Evolutionary conservation across 2,113 vertebrate genomes (phyloP).

Genomic region (Oncorhynchus tshawytscha): DNA sequence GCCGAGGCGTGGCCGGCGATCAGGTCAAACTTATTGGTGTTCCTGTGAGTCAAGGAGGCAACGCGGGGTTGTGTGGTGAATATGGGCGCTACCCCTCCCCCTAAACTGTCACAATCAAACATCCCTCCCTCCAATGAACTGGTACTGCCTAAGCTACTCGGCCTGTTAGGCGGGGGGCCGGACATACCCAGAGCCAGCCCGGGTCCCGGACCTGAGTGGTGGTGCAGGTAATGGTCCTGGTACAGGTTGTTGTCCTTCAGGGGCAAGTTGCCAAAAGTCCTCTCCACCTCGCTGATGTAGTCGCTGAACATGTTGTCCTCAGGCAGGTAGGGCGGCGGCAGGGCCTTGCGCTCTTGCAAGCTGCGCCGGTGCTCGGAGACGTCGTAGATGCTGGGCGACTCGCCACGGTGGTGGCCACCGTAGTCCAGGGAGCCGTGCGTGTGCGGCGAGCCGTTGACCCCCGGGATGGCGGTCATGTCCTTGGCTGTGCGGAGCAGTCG

Average conservation of each 20-base stretch:
- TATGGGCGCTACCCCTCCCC: constrained; percentile 81
- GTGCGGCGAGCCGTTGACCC: constrained; percentile 95
- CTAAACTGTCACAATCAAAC: constrained; percentile 94
- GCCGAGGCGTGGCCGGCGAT: constrained; percentile 82
- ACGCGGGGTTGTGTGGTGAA: constrained; percentile 89
- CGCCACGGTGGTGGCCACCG: constrained; percentile 88
- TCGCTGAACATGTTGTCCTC: constrained; percentile 98
- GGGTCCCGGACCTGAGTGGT: constrained; percentile 78
- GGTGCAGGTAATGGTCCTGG: constrained; percentile 97
- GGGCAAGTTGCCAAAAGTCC: constrained; percentile 97
- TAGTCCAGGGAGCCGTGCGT: constrained; percentile 86
- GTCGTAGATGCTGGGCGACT: constrained; percentile 91
- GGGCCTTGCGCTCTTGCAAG: constrained; percentile 81
- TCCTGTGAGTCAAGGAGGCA: constrained; percentile 82
- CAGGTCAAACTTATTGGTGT: constrained; percentile 84
- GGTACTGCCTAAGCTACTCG: constrained; percentile 93
- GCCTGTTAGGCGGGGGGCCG: constrained; percentile 74
- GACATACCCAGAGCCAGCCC: constrained; percentile 76
- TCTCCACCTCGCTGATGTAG: constrained; percentile 97
- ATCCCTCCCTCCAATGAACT: constrained; percentile 93
- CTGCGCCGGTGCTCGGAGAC: constrained; percentile 96
- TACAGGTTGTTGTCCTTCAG: constrained; percentile 97
- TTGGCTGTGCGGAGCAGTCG: constrained; percentile 96
- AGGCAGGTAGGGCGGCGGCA: constrained; percentile 87
- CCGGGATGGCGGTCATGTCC: constrained; percentile 97